These are phyloP conservation scores for Pachydiplax longipennis DNA, from an alignment of 2,888 invertebrate genomes.

Conservation along the genomic window DNA sequence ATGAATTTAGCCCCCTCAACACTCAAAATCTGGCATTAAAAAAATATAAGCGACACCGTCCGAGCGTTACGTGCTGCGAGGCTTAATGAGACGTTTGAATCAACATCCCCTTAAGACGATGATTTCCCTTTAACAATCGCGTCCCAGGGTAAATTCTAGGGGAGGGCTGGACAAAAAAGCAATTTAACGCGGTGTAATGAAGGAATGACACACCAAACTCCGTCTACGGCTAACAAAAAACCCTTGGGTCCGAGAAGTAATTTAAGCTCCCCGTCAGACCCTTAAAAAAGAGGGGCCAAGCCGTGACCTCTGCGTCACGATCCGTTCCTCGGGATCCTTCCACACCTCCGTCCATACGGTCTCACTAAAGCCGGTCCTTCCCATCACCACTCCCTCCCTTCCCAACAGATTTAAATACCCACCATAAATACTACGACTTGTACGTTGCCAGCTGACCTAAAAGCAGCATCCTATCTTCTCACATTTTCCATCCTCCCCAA, in stretches of 20 bases:
- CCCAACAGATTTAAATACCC: neutral
- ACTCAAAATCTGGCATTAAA: neutral
- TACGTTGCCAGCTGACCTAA: neutral
- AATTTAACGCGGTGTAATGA: neutral
- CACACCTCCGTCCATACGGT: neutral
- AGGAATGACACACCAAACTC: neutral
- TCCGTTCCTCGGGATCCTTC: neutral
- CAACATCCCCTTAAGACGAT: neutral
- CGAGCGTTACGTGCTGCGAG: neutral
- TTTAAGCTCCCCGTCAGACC: neutral
- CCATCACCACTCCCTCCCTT: neutral
- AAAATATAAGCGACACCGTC: neutral
- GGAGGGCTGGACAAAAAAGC: neutral
- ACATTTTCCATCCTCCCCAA: neutral
- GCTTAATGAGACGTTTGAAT: neutral
- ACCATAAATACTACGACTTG: neutral
- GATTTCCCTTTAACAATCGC: neutral
- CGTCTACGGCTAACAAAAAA: neutral
- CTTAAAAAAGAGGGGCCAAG: neutral
- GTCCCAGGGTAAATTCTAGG: neutral
- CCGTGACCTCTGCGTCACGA: neutral
- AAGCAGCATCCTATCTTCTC: neutral
- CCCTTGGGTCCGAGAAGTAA: neutral
- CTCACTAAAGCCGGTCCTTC: too few species aligned
- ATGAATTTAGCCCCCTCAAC: neutral